Conservation (phyloP, 2,113 vertebrate genomes). For the Lucifuga dentata region DNA sequence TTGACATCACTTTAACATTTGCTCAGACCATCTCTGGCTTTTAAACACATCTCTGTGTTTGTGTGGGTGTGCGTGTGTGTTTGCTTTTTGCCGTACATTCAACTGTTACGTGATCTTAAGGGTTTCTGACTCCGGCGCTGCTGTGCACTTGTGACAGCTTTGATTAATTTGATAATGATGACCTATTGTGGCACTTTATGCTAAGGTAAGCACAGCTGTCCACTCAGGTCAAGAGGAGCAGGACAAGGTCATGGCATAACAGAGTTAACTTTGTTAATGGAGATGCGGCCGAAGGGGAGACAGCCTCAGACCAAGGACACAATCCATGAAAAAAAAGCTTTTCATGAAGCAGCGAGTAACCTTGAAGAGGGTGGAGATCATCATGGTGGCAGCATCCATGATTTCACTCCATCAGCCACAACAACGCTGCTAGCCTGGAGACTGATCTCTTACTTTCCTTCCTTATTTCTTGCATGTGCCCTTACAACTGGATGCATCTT, state of each 20-base stretch:
- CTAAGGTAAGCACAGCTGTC: constrained; percentile 84
- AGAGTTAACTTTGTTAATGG: constrained; percentile 81
- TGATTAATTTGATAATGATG: constrained; percentile 85
- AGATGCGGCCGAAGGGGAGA: constrained; percentile 65
- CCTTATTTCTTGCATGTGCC: neutral
- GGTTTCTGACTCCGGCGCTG: constrained; percentile 60
- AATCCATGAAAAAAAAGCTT: constrained; percentile 69
- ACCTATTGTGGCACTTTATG: constrained; percentile 78
- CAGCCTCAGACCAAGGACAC: constrained; percentile 70
- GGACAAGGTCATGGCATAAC: constrained; percentile 65
- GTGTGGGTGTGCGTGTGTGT: constrained; percentile 1
- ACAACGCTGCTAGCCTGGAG: neutral
- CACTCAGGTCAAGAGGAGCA: constrained; percentile 60
- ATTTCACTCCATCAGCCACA: neutral
- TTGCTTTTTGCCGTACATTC: constrained; percentile 55
- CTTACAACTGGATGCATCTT: neutral
- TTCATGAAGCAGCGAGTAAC: constrained; percentile 77
- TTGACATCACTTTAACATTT: neutral
- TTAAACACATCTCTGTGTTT: constrained; percentile 40
- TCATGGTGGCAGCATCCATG: neutral
- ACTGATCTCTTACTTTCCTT: neutral
- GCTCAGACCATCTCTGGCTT: constrained; percentile 8
- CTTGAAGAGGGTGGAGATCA: constrained; percentile 74
- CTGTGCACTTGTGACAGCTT: constrained; percentile 69
- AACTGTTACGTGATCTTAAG: constrained; percentile 68